These are phyloP conservation scores for Stegastes partitus DNA, from an alignment of 2,113 vertebrate species.

Conservation along the genomic window DNA sequence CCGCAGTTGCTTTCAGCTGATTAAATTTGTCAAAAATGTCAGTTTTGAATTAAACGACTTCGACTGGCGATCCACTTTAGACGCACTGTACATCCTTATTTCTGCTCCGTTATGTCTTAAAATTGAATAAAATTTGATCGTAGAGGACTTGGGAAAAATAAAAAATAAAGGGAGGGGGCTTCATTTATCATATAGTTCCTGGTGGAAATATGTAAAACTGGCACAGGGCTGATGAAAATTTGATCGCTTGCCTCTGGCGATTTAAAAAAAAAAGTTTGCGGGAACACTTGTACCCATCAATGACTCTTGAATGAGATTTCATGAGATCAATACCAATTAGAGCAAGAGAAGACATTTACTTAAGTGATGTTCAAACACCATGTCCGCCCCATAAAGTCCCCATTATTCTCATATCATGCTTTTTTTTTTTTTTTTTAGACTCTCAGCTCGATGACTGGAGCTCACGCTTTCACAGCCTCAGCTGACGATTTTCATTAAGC, in stretches of 20 bases:
- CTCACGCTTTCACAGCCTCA: slow-evolving; percentile 41
- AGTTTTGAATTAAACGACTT: not conserved
- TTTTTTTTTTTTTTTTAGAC: slow-evolving; percentile 40
- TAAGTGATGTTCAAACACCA: slow-evolving; percentile 74
- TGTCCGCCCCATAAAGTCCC: slow-evolving; percentile 63
- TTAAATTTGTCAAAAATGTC: not conserved
- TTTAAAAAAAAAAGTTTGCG: slow-evolving; percentile 62
- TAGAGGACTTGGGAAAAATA: not conserved
- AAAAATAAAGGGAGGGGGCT: no score
- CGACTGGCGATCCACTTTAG: not conserved
- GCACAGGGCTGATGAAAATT: slow-evolving; percentile 22
- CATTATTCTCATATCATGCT: slow-evolving; percentile 66
- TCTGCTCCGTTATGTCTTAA: not conserved
- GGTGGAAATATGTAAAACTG: slow-evolving; percentile 24
- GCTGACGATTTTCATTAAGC: slow-evolving; percentile 72
- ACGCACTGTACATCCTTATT: not conserved
- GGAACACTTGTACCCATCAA: slow-evolving; percentile 48
- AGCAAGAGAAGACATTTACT: slow-evolving; percentile 66
- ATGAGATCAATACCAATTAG: slow-evolving; percentile 73
- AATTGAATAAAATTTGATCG: no score
- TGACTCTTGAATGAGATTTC: slow-evolving; percentile 52
- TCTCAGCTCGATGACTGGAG: slow-evolving; percentile 49
- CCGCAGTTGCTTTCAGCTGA: not conserved
- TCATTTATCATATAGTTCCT: slow-evolving; percentile 18
- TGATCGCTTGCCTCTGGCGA: slow-evolving; percentile 39